Evolutionary conservation across 2,113 vertebrate genomes (phyloP).

Genomic region (mouse (Mus musculus)): GRCm39 chr13:69650001-69650500

Average conservation of each 20-base stretch:
- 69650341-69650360: slow-evolving; percentile 89
- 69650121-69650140: neutral
- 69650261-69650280: fast-evolving
- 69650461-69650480: slow-evolving; percentile 92
- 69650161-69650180: fast-evolving
- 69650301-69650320: slow-evolving; percentile 91
- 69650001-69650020: neutral
- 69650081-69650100: neutral
- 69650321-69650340: slow-evolving; percentile 90
- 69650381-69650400: slow-evolving; percentile 89
- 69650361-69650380: slow-evolving; percentile 89
- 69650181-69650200: neutral
- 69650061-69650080: neutral
- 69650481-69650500: slow-evolving; percentile 66
- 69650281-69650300: neutral
- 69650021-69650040: neutral
- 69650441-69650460: slow-evolving; percentile 90
- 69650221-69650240: fast-evolving
- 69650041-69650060: fast-evolving
- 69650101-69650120: fast-evolving
- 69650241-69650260: fast-evolving
- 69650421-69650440: slow-evolving; percentile 90
- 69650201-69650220: neutral
- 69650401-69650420: slow-evolving; percentile 89
- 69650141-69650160: neutral